Evolutionary conservation across 2,797 vertebrate species (phyloP).

Genomic region (Notamacropus eugenii): DNA sequence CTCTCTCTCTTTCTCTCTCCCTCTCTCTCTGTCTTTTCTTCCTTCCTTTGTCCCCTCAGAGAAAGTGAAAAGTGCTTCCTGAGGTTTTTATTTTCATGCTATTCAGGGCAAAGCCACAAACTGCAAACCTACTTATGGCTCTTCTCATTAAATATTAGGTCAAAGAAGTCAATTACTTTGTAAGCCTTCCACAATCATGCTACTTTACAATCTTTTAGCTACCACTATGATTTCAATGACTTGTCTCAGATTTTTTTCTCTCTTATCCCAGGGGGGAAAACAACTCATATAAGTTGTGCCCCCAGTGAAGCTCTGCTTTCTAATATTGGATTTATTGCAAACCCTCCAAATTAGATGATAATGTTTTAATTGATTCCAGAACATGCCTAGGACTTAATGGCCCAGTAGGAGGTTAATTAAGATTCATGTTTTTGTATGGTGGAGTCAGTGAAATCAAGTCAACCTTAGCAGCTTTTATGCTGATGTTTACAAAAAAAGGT

Average conservation of each 20-base stretch:
- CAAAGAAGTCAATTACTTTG: slow-evolving; percentile 63
- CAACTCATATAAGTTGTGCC: not conserved
- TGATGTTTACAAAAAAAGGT: not conserved
- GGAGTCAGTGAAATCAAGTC: not conserved
- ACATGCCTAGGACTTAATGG: not conserved
- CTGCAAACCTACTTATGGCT: slow-evolving; percentile 59
- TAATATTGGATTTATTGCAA: not conserved
- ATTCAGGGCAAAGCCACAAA: slow-evolving; percentile 63
- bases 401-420: not conserved
- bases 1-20: slow-evolving; percentile 15
- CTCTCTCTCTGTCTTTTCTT: slow-evolving; percentile 20
- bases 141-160: slow-evolving; percentile 73
- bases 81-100: slow-evolving; percentile 38
- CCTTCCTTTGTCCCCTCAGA: not conserved
- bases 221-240: slow-evolving; percentile 8
- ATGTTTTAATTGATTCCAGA: not conserved
- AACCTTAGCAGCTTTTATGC: not conserved
- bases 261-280: not conserved
- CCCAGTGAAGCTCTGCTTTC: not conserved
- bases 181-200: slow-evolving; percentile 39
- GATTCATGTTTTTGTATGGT: not conserved
- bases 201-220: slow-evolving; percentile 11
- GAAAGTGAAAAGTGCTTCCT: slow-evolving; percentile 38
- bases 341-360: not conserved
- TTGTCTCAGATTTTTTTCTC: not conserved